Conservation (phyloP, 2,797 vertebrate genomes). For the Falco biarmicus region DNA sequence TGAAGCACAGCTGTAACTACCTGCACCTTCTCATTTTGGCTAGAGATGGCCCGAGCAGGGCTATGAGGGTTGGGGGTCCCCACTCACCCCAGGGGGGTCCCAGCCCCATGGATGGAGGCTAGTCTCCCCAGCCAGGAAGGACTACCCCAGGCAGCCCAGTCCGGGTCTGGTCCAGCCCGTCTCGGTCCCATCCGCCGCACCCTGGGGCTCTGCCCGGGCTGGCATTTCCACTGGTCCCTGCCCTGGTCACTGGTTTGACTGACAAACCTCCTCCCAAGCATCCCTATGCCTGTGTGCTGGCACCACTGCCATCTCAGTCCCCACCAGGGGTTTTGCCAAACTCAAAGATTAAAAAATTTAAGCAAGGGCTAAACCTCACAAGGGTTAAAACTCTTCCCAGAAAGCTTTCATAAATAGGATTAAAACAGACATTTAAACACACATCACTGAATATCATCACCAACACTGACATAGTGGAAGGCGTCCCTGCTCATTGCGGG, state of each 20-base stretch:
- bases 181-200: not conserved
- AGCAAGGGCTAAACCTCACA: not conserved
- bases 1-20: not conserved
- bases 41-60: too few relatives aligned
- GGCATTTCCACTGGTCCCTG: not conserved
- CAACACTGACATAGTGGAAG: not conserved
- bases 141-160: not conserved
- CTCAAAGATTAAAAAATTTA: not conserved
- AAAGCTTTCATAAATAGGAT: not conserved
- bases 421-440: not conserved
- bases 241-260: too few relatives aligned
- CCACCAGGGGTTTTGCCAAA: rapidly evolving
- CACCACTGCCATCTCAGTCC: rapidly evolving
- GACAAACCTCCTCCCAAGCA: not conserved
- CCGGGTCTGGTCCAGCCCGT: not conserved
- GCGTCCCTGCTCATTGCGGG: not conserved
- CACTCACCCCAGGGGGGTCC: not conserved
- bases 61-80: not conserved
- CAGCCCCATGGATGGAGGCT: not conserved
- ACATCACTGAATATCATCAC: not conserved
- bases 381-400: not conserved
- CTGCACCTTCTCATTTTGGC: not conserved
- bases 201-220: not conserved
- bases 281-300: rapidly evolving
- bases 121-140: not conserved